Conservation (phyloP, 2,797 vertebrate genomes). For the Darevskia mixta region DNA sequence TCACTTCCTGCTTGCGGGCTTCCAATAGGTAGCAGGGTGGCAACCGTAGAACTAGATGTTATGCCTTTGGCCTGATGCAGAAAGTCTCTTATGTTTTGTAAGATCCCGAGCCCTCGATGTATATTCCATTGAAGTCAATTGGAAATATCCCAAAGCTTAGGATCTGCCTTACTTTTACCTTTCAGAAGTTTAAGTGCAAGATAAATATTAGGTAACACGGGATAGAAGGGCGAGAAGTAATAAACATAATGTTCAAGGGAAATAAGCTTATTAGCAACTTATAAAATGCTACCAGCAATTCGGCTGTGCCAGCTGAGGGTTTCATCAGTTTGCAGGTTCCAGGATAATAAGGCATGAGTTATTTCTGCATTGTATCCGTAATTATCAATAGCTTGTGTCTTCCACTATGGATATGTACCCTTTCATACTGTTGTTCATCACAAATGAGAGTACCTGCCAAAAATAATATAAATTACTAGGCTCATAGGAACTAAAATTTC, state of each 20-base stretch:
- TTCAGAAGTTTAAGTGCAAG: not conserved
- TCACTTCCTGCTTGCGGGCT: too few species aligned
- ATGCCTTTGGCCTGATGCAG: too few species aligned
- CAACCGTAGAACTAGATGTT: too few species aligned
- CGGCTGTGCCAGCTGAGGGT: not conserved
- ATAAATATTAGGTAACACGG: constrained; percentile 4
- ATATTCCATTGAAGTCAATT: too few species aligned
- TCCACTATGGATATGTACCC: not conserved
- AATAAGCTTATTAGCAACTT: not conserved
- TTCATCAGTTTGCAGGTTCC: not conserved
- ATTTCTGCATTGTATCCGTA: not conserved
- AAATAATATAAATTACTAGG: not conserved
- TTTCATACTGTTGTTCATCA: not conserved
- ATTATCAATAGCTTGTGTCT: constrained; percentile 15
- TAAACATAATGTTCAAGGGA: not conserved
- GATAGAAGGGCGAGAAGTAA: not conserved
- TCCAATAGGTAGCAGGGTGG: too few species aligned
- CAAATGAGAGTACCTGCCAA: not conserved
- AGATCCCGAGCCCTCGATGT: not conserved
- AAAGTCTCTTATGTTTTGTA: not conserved
- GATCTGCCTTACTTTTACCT: too few species aligned
- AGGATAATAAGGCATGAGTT: constrained; percentile 4
- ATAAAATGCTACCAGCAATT: not conserved
- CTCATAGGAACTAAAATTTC: not conserved
- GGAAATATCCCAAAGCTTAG: not conserved